These are phyloP conservation scores for Yponomeuta plumbellus DNA, from an alignment of 2,888 invertebrate species.

Conservation along the genomic window DNA sequence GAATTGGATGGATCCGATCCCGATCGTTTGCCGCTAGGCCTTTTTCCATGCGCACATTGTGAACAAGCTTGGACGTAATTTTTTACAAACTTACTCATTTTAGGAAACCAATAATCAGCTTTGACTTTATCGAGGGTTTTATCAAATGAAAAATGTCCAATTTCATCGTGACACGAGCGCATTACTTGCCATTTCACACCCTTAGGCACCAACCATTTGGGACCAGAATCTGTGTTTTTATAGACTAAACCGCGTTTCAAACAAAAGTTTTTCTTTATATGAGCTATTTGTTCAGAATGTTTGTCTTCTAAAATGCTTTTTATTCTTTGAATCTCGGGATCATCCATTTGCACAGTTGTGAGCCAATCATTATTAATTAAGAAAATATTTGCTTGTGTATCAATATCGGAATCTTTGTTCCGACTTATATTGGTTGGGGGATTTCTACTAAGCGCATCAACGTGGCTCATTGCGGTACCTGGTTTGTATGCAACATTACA, in stretches of 20 bases:
- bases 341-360: conserved; percentile 24
- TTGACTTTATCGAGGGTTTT: conserved; percentile 26
- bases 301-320: conserved; percentile 10
- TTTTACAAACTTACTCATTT: conserved; percentile 26
- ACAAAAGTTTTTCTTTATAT: conserved; percentile 18
- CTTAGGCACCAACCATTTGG: conserved; percentile 22
- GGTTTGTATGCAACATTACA: conserved; percentile 26
- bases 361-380: conserved; percentile 15
- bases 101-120: conserved; percentile 28
- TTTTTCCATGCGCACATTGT: conserved; percentile 27
- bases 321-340: conserved; percentile 5
- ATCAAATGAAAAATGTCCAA: conserved; percentile 26
- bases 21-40: conserved; percentile 23
- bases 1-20: conserved; percentile 27
- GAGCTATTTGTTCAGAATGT: not conserved
- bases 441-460: conserved; percentile 32
- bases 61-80: conserved; percentile 27
- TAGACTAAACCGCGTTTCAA: conserved; percentile 9
- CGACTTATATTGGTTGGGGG: not conserved
- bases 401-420: not conserved
- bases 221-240: conserved; percentile 4
- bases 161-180: conserved; percentile 23
- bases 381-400: not conserved
- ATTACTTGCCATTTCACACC: conserved; percentile 24
- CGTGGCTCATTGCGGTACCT: conserved; percentile 31